phyloP scores from a whole-genome alignment of 1,140 invertebrate genomes.

The Batillaria attramentaria region DNA sequence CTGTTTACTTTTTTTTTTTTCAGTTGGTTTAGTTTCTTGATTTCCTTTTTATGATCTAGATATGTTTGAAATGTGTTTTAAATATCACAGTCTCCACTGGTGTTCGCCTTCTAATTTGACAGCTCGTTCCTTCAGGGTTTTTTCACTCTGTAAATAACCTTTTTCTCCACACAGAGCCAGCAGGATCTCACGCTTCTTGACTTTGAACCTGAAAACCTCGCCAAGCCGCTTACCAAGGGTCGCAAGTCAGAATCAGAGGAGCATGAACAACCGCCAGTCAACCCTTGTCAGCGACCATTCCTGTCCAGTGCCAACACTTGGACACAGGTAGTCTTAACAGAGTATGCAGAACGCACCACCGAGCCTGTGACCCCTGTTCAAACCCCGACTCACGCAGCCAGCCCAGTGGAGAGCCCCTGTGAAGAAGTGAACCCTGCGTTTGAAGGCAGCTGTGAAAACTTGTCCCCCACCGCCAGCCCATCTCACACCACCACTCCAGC shows the following conservation, averaged over 20 bases:
- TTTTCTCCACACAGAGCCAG: slow-evolving; percentile 76
- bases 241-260: slow-evolving; percentile 30
- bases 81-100: too few species aligned
- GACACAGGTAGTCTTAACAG: slow-evolving; percentile 30
- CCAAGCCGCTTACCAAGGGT: slow-evolving; percentile 31
- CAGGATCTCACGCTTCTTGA: slow-evolving; percentile 78
- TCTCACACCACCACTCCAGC: background rate
- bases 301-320: background rate
- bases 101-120: too few species aligned
- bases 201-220: slow-evolving; percentile 38
- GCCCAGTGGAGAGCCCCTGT: slow-evolving; percentile 15
- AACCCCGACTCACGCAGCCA: background rate
- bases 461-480: slow-evolving; percentile 13
- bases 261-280: background rate
- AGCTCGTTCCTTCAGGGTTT: too few species aligned
- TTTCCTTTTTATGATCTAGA: too few species aligned
- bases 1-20: too few species aligned
- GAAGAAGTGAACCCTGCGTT: slow-evolving; percentile 37
- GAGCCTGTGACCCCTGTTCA: slow-evolving; percentile 19
- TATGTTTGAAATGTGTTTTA: background rate
- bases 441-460: slow-evolving; percentile 35
- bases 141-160: too few species aligned
- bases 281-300: background rate
- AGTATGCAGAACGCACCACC: slow-evolving; percentile 11
- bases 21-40: too few species aligned